Conservation (phyloP, 2,797 vertebrate species). For the Pangasius macronema region DNA sequence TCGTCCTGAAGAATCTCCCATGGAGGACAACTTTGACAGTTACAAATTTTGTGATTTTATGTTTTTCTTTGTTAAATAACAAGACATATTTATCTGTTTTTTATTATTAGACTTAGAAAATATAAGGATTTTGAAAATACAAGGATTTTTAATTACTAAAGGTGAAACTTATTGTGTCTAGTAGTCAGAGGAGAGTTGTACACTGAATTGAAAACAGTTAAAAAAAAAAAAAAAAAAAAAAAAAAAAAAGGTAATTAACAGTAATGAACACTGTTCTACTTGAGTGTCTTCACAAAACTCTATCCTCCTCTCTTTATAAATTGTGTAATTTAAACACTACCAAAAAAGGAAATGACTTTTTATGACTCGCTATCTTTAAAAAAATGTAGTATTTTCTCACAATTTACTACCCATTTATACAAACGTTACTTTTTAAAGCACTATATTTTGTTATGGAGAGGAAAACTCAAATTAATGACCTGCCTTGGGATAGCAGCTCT, state of each 20-base stretch:
- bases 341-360: not conserved
- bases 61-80: no score
- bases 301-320: constrained; percentile 21
- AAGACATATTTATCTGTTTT: no score
- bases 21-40: no score
- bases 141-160: constrained; percentile 57
- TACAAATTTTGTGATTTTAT: no score
- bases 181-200: constrained; percentile 72
- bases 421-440: not conserved
- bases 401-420: not conserved
- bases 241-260: constrained; percentile 65
- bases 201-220: constrained; percentile 63
- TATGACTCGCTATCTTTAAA: not conserved
- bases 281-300: not conserved
- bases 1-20: no score
- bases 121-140: not conserved
- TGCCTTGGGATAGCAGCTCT: not conserved
- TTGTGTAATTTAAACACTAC: not conserved
- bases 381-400: not conserved
- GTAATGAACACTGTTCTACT: constrained; percentile 70
- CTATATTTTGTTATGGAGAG: not conserved
- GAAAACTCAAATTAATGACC: not conserved
- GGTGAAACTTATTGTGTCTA: constrained; percentile 71
- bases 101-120: no score
- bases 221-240: constrained; percentile 69